Base-by-base conservation (phyloP, 2,888 invertebrate genomes). In the Serripes groenlandicus region DNA sequence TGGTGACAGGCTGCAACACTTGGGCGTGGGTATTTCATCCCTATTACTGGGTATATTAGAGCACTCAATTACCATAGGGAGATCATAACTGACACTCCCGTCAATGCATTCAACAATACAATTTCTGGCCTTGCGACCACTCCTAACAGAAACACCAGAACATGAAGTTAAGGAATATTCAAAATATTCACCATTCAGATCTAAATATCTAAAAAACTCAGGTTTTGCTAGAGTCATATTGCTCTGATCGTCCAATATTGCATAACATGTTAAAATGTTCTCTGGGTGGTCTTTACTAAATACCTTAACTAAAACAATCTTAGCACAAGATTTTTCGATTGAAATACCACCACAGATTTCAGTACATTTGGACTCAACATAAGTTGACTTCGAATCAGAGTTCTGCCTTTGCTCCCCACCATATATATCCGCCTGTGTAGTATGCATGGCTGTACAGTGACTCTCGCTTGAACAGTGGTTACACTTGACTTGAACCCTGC, bases 1-100 rank as follows among this genome's bases (percentile, higher is more conserved):
- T 32, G 21, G 28, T 49, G 66, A 32, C 66, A 54, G 26, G 18
- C 15, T 32, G 82, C 86, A 32, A 82, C 54, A n/a, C 23, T 84
- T 32, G 18, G 76, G 77, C 1, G 81, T 86, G 1, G 83, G 79
- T 7, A 87, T 84, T 76, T 78, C 72, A 66, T 49, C 26, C 15
- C 56, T n/a, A 30, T 3, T 26, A 54, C 73, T 66, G 23, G 73
- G 73, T 30, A 77, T 77, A 3, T 71, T 7, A 9, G 15, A 4
- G 21, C 77, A 77, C 30, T 77, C 77, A 21, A 70, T 42, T 4
- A 76, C 18, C 4, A 58, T 30, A 11, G 76, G 69, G 18, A 76
- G 35, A 3, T 9, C 15, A 30, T 54, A 76, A 3, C 28, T 66
- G n/a, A 21, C 23, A 56, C 23, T 7, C 9, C 75, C 75, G 32